Base-by-base conservation (phyloP, 2,797 vertebrate species). In the Cyclopterus lumpus region DNA sequence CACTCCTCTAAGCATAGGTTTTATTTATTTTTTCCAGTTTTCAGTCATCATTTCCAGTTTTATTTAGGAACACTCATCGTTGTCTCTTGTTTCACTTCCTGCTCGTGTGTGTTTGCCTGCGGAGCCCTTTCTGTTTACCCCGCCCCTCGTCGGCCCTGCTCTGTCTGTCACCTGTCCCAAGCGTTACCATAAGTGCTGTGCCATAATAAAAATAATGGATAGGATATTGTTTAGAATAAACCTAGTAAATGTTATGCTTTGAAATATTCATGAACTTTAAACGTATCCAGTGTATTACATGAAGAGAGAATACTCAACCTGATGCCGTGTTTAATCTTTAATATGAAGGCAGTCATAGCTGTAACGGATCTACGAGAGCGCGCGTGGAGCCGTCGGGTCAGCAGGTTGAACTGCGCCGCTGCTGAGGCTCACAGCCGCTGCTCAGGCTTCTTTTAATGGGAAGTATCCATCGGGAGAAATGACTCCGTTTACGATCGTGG, bases 301-400 rank as follows among this genome's bases (percentile, higher is more conserved):
- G 6, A 15, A 4, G 9, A 5, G 5, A 2, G 20, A 8, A 18
- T 8, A 15, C 14, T 62, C 10, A 12, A 59, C 42, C 8, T 16
- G 57, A 16, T 14, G 44, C 18, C 18, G 34, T n/a, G 15, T n/a
- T 75, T 22, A 55, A 60, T 51, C 8, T 36, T 61, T 49, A 11
- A 55, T 40, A 34, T n/a, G 32, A 6, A 1, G 0, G 4, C 0
- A 8, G 15, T 46, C 15, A 26, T 0, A 59, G 70, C 40, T 55
- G 36, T 51, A 6, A 20, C 16, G 24, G 34, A 2, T 46, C 57
- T 1, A 0, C 40, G 5, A 18, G 18, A n/a, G 49, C 28, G 2
- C 77, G 67, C n/a, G 79, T 77, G 75, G 44, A 12, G 36, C 30
- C 20, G 16, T 4, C n/a, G 15, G 72, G 62, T 36, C 24, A 42